Conservation (phyloP, 2,113 vertebrate species). For the Baryphthengus martii region DNA sequence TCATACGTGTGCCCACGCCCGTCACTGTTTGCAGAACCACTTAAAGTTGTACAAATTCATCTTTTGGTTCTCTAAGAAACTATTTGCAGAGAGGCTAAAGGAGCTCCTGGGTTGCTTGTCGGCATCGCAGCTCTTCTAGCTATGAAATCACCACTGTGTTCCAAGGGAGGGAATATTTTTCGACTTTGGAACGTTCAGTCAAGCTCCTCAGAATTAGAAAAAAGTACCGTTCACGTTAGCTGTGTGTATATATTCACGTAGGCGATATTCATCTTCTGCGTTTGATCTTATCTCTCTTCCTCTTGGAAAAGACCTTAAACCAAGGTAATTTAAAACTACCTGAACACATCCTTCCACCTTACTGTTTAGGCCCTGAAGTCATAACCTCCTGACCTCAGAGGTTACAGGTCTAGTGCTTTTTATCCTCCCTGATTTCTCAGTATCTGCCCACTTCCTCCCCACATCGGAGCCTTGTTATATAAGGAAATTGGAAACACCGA, state of each 20-base stretch:
- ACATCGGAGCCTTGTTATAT: constrained; percentile 79
- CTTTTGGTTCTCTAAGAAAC: neutral
- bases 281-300: constrained; percentile 69
- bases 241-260: neutral
- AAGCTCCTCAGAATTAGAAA: neutral
- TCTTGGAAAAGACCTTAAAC: constrained; percentile 63
- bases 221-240: neutral
- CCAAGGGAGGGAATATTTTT: neutral
- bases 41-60: neutral
- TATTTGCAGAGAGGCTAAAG: neutral
- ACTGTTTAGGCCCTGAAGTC: constrained; percentile 73
- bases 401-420: constrained; percentile 81
- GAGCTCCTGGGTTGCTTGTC: neutral
- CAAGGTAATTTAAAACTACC: constrained; percentile 78
- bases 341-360: constrained; percentile 78
- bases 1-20: neutral
- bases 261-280: neutral
- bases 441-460: constrained; percentile 77
- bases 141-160: neutral
- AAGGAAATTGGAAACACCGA: constrained; percentile 90
- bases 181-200: neutral
- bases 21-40: neutral
- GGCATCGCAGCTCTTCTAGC: neutral
- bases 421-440: constrained; percentile 75
- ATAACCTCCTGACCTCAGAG: constrained; percentile 79